Evolutionary conservation across 2,888 invertebrate genomes (phyloP).

Genomic region (Scrobipalpa costella): DNA sequence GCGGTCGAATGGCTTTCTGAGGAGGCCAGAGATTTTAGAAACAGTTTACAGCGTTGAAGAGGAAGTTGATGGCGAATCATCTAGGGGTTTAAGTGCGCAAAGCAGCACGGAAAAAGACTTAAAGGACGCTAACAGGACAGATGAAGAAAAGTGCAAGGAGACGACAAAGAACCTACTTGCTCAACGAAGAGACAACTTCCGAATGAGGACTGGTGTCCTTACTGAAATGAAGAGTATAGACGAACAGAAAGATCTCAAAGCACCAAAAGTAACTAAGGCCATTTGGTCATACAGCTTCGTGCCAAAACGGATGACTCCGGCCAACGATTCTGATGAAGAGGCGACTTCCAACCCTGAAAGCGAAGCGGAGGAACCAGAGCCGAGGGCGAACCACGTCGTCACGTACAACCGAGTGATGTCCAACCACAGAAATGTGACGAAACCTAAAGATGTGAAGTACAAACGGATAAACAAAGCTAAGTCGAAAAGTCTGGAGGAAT

Average conservation of each 20-base stretch:
- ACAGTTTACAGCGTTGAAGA: conserved; percentile 94
- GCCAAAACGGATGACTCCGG: conserved; percentile 74
- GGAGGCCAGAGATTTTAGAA: conserved; percentile 90
- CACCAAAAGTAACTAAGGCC: conserved; percentile 53
- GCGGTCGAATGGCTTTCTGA: conserved; percentile 88
- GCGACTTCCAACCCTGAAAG: conserved; percentile 69
- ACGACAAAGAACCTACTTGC: conserved; percentile 64
- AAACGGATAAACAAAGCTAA: conserved; percentile 95
- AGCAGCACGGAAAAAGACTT: conserved; percentile 76
- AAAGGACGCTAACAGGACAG: conserved; percentile 71
- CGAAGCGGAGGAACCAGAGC: conserved; percentile 66
- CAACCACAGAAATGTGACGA: conserved; percentile 93
- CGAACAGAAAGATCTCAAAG: conserved; percentile 62
- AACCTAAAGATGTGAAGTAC: conserved; percentile 95
- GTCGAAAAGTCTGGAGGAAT: conserved; percentile 92
- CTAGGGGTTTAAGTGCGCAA: conserved; percentile 73
- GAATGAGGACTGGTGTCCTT: conserved; percentile 71
- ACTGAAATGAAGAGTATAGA: conserved; percentile 75
- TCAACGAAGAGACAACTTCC: conserved; percentile 74
- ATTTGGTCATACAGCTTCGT: conserved; percentile 77
- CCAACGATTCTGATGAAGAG: conserved; percentile 68
- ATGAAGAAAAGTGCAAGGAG: conserved; percentile 80
- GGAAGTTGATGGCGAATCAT: conserved; percentile 86
- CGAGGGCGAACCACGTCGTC: conserved; percentile 82
- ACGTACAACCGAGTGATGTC: conserved; percentile 94